These are phyloP conservation scores for Murina feae DNA, from an alignment of 2,113 vertebrate species.

Conservation along the genomic window DNA sequence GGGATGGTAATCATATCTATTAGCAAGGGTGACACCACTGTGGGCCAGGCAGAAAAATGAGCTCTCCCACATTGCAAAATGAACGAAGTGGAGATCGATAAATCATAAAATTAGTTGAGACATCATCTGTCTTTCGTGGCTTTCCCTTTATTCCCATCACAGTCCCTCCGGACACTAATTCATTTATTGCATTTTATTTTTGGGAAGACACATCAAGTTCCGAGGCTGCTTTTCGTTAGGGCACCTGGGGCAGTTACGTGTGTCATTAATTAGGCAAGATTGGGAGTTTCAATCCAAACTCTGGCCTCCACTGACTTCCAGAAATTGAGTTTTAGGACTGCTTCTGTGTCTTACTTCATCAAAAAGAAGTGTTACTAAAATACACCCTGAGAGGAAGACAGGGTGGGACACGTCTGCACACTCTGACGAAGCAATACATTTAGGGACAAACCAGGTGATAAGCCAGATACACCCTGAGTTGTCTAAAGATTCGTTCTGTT, in stretches of 20 bases:
- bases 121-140: slow-evolving; percentile 77
- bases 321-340: slow-evolving; percentile 46
- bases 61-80: slow-evolving; percentile 67
- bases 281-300: slow-evolving; percentile 33
- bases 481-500: slow-evolving; percentile 26
- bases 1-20: slow-evolving; percentile 73
- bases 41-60: slow-evolving; percentile 80
- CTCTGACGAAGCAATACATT: slow-evolving; percentile 49
- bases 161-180: slow-evolving; percentile 72
- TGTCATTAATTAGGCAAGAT: slow-evolving; percentile 72
- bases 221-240: slow-evolving; percentile 44
- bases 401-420: neutral
- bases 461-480: slow-evolving; percentile 29
- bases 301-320: slow-evolving; percentile 44
- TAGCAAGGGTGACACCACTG: slow-evolving; percentile 74
- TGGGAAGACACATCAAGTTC: slow-evolving; percentile 71
- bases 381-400: neutral
- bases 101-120: slow-evolving; percentile 84
- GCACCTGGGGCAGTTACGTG: slow-evolving; percentile 32
- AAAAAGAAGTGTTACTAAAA: slow-evolving; percentile 52
- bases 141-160: slow-evolving; percentile 55
- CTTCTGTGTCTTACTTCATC: slow-evolving; percentile 25
- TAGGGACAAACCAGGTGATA: slow-evolving; percentile 57
- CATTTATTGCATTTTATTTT: slow-evolving; percentile 73
- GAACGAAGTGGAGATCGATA: slow-evolving; percentile 76